Percentiles rank a stretch among this genome's conserved stretches.
Evolutionary conservation across 2,113 vertebrate genomes (phyloP).

Genomic region (Meriones unguiculatus): DNA sequence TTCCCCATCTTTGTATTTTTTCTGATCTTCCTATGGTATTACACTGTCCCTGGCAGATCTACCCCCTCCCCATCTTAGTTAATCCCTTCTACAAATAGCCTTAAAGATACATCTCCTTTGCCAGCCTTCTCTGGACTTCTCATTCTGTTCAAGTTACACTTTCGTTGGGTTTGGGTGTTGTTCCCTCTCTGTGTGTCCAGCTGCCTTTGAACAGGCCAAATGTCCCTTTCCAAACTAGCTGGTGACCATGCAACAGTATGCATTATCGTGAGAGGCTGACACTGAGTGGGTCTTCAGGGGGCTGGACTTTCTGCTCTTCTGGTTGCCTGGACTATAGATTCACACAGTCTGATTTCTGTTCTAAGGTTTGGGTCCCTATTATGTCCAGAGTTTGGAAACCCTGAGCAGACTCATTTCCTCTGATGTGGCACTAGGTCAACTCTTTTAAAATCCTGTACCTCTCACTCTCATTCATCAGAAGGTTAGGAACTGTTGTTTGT

Average conservation of each 20-base stretch:
- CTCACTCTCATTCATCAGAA: neutral
- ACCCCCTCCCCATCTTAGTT: accelerated
- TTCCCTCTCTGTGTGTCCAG: neutral
- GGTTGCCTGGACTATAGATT: neutral
- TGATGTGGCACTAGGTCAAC: neutral
- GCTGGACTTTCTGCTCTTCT: neutral
- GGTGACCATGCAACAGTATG: neutral
- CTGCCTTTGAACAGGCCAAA: neutral
- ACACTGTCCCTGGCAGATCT: neutral
- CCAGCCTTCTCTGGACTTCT: neutral
- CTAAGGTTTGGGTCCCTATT: neutral
- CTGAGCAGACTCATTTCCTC: neutral
- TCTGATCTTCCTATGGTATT: neutral
- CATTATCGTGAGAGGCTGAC: neutral
- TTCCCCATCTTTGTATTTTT: neutral
- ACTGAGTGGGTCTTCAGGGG: neutral
- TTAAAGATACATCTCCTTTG: neutral
- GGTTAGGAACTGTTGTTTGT: neutral
- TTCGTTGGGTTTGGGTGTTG: neutral
- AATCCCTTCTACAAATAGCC: neutral
- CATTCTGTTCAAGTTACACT: neutral
- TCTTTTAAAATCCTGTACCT: neutral
- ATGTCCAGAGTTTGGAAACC: neutral
- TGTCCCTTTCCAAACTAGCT: neutral
- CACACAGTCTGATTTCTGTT: neutral